phyloP scores from a whole-genome alignment of 2,797 vertebrate genomes.

The Synaphobranchus kaupii region DNA sequence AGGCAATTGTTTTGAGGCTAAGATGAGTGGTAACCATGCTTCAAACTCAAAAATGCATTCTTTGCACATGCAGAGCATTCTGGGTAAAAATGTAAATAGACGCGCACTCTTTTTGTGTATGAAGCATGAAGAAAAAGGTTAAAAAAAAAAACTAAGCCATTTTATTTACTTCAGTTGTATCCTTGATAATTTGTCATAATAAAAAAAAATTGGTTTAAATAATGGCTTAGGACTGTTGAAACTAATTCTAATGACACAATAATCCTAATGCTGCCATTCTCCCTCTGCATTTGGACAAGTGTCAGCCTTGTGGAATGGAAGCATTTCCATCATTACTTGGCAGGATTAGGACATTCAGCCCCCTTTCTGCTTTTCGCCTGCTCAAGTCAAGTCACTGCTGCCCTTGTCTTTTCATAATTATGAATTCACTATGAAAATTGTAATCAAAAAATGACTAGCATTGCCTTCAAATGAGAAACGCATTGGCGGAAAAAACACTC shows the following conservation, averaged over 20 bases:
- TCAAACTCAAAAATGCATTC: slow-evolving; percentile 11
- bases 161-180: background rate
- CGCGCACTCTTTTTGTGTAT: slow-evolving; percentile 10
- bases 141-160: background rate
- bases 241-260: background rate
- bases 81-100: slow-evolving; percentile 9
- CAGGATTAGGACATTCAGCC: background rate
- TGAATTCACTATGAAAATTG: background rate
- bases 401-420: background rate
- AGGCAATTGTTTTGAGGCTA: slow-evolving; percentile 5
- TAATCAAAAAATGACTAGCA: background rate
- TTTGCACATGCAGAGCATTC: slow-evolving; percentile 2
- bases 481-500: background rate
- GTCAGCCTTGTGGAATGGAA: background rate
- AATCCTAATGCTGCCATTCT: background rate
- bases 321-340: background rate
- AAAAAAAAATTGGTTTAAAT: background rate
- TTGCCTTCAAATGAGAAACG: background rate
- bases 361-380: background rate
- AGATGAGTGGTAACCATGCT: slow-evolving; percentile 2
- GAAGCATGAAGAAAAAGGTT: background rate
- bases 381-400: background rate
- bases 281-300: background rate
- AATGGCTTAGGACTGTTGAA: background rate
- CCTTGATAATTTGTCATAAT: background rate